These are phyloP conservation scores for Eilema griseolum DNA, from an alignment of 2,888 invertebrate species.

Conservation along the genomic window DNA sequence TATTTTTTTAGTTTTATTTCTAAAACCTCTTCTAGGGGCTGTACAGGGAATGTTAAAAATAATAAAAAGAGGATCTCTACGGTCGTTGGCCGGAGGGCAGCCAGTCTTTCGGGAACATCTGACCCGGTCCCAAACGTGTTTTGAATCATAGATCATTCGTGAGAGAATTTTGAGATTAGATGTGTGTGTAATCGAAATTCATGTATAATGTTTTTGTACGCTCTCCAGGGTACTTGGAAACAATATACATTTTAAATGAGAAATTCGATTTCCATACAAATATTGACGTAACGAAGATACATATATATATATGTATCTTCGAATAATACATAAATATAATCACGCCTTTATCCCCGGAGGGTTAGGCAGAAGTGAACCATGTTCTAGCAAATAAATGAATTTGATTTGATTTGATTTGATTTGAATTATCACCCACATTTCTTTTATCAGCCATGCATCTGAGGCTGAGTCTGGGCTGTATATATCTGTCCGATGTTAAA, in stretches of 20 bases:
- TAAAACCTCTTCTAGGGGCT: slow-evolving; percentile 46
- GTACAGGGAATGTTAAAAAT: slow-evolving; percentile 51
- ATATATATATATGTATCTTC: no score
- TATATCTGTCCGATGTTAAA: no score
- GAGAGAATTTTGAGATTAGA: slow-evolving; percentile 54
- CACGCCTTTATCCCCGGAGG: no score
- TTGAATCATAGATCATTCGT: slow-evolving; percentile 52
- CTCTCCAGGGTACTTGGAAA: slow-evolving; percentile 12
- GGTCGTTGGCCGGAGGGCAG: slow-evolving; percentile 60
- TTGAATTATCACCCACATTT: no score
- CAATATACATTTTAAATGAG: neutral
- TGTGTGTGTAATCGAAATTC: slow-evolving; percentile 22
- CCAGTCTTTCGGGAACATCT: slow-evolving; percentile 52
- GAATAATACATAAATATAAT: no score
- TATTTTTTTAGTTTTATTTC: slow-evolving; percentile 37
- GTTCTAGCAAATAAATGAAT: no score
- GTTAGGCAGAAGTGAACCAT: no score
- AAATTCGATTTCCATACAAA: neutral
- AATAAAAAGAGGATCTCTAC: slow-evolving; percentile 52
- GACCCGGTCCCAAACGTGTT: slow-evolving; percentile 60
- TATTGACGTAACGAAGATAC: neutral
- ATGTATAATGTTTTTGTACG: neutral
- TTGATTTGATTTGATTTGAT: no score
- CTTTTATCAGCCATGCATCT: no score
- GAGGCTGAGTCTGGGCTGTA: no score